Conservation (phyloP, 92 coral and sea anemone species). For the Parazoanthus darwini region DNA sequence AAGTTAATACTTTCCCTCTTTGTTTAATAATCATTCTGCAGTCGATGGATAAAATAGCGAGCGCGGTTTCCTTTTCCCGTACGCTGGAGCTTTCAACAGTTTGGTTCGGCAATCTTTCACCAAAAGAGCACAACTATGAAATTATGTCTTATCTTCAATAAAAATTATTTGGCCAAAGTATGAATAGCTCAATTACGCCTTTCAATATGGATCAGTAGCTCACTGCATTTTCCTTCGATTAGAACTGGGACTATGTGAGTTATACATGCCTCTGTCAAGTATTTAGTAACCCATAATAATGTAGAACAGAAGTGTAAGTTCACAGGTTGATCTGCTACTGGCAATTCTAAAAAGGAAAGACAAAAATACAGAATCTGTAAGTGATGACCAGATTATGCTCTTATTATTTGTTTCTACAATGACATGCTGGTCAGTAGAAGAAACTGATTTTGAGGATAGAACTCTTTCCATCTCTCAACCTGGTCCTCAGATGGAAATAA, state of each 20-base stretch:
- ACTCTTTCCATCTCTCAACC: neutral
- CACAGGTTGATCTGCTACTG: neutral
- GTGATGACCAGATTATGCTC: neutral
- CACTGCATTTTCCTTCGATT: neutral
- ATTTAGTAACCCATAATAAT: neutral
- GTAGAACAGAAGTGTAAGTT: too few species aligned
- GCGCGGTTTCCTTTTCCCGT: too few species aligned
- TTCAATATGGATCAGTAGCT: conserved; percentile 34
- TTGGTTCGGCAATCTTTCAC: too few species aligned
- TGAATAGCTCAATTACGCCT: neutral
- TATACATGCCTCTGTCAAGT: neutral
- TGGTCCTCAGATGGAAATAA: neutral
- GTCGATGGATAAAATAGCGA: too few species aligned
- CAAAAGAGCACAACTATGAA: too few species aligned
- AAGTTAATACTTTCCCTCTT: neutral
- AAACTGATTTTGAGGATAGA: neutral
- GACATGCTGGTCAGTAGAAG: neutral
- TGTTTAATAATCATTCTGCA: neutral
- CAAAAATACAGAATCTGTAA: neutral
- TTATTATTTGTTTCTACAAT: neutral
- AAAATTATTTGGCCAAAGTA: neutral
- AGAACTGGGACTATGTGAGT: neutral
- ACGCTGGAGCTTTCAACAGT: too few species aligned
- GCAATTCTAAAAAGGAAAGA: neutral
- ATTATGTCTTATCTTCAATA: too few species aligned